Conservation (phyloP, 2,888 invertebrate species). For the Leptopterna dolabrata region DNA sequence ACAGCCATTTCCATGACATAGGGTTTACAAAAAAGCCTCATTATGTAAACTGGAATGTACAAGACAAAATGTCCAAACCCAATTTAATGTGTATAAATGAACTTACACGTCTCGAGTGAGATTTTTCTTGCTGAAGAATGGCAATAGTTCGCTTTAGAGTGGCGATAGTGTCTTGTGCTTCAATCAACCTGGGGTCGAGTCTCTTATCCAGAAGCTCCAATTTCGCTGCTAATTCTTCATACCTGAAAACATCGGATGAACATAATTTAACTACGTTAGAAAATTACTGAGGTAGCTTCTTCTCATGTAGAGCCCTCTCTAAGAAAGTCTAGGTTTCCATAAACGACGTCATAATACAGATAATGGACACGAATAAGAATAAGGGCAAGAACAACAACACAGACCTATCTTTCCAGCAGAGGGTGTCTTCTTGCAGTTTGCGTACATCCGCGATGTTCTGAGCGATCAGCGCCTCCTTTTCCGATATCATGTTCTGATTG, state of each 20-base stretch:
- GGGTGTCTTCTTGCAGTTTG: conserved; percentile 63
- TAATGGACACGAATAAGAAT: no score
- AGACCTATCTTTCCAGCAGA: conserved; percentile 64
- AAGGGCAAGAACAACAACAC: conserved; percentile 11
- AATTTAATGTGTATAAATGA: no score
- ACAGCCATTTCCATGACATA: background rate
- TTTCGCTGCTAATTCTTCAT: conserved; percentile 63
- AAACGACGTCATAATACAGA: no score
- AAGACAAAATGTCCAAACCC: no score
- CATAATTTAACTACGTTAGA: no score
- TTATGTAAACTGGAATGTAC: no score
- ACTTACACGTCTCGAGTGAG: conserved; percentile 49
- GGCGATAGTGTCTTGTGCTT: conserved; percentile 60
- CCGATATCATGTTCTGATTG: conserved; percentile 60
- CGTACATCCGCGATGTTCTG: conserved; percentile 62
- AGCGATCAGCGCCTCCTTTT: conserved; percentile 61
- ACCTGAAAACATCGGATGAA: conserved; percentile 56
- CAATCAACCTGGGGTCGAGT: conserved; percentile 60
- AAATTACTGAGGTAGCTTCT: no score
- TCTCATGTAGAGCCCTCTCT: no score
- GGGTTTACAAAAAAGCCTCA: no score
- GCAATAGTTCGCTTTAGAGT: conserved; percentile 60
- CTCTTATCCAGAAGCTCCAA: conserved; percentile 61
- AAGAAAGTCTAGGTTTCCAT: no score
- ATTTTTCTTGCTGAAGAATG: conserved; percentile 58